phyloP scores from a whole-genome alignment of 2,113 vertebrate genomes.

The Rhodinocichla rosea region DNA sequence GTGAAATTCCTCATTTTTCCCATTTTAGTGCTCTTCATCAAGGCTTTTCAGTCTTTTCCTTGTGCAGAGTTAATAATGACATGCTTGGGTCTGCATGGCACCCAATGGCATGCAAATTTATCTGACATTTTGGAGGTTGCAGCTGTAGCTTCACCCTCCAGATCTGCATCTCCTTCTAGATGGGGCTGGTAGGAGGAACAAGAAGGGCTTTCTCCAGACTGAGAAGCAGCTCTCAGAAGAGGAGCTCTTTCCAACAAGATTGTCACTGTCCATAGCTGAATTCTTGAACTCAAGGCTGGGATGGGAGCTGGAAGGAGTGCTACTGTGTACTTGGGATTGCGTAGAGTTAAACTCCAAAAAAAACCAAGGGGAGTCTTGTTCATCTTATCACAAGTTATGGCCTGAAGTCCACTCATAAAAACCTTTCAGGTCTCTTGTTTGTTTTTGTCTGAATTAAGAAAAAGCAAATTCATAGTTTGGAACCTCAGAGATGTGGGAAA shows the following conservation, averaged over 20 bases:
- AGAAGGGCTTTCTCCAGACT: background rate
- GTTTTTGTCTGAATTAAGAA: background rate
- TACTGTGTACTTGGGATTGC: background rate
- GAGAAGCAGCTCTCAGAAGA: background rate
- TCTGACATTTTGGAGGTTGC: background rate
- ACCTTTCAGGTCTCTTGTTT: background rate
- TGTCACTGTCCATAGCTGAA: background rate
- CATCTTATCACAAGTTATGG: background rate
- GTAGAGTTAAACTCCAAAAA: background rate
- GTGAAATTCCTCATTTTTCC: background rate
- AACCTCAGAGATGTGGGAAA: background rate
- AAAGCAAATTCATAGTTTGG: background rate
- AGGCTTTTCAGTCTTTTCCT: background rate
- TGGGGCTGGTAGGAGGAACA: background rate
- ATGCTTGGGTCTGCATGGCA: background rate
- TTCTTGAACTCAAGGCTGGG: background rate
- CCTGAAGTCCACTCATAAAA: background rate
- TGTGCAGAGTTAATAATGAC: background rate
- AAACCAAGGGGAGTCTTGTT: background rate
- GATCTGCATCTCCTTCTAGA: background rate
- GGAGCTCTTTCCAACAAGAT: background rate
- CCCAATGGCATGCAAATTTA: no score
- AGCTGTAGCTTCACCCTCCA: background rate
- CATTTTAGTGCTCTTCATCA: background rate
- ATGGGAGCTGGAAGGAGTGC: background rate